Percentiles rank a stretch among this genome's conserved stretches.
These are phyloP conservation scores for Glomeris marginata DNA, from an alignment of 2,888 invertebrate species.

Conservation along the genomic window DNA sequence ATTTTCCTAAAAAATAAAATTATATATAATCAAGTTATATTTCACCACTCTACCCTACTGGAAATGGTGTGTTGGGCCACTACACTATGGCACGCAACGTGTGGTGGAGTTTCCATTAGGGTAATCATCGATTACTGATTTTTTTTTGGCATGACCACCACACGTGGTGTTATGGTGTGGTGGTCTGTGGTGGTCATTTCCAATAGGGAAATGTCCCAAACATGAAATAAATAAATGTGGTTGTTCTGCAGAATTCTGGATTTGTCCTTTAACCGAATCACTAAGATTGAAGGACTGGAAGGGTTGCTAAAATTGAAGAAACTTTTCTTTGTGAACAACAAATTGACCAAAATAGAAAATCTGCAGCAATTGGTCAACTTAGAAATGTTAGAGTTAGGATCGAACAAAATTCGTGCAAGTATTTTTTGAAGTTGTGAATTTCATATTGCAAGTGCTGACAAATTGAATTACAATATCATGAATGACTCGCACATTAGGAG, in stretches of 20 bases:
- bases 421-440: not conserved
- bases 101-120: no score
- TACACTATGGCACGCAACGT: no score
- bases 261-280: conserved; percentile 86
- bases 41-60: no score
- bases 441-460: not conserved
- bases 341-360: conserved; percentile 73
- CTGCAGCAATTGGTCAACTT: conserved; percentile 61
- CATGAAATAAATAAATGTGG: not conserved
- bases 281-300: conserved; percentile 66
- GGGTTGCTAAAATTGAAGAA: conserved; percentile 59
- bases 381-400: conserved; percentile 79
- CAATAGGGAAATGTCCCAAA: not conserved
- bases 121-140: no score
- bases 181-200: no score
- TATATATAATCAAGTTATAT: no score
- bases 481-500: conserved; percentile 38
- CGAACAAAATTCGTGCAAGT: conserved; percentile 73
- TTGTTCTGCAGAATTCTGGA: conserved; percentile 57
- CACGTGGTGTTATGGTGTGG: no score
- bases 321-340: conserved; percentile 78
- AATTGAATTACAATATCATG: not conserved
- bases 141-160: not conserved
- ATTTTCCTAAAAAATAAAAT: no score
- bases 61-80: no score